Evolutionary conservation across 1,140 invertebrate genomes (phyloP), one percentile per base, ranked within the genome.

Genomic region (Trichonephila clavipes): DNA sequence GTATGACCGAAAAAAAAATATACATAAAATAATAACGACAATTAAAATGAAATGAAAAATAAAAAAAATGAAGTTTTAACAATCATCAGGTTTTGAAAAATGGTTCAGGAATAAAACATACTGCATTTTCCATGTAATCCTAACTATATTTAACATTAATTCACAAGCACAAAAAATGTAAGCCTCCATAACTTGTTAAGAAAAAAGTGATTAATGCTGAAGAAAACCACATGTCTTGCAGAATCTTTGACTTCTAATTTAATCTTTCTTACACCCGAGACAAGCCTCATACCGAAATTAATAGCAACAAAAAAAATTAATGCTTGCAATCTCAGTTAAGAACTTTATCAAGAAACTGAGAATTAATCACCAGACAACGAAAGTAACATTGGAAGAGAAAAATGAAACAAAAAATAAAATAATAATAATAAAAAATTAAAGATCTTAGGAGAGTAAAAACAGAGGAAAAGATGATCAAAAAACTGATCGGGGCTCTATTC

Each of bases 321-420:
- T 83, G 51, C 24, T 14, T 24, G 82, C 82, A 83, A 83, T 83
- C 82, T 83, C 82, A 51, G 82, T 59, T 83, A 83, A 83, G 82
- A 87, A 87, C 85, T 87, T 64, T 87, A 87, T 87, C 61, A 62
- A 64, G 61, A 87, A 58, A 87, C 85, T 62, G n/a, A 64, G 85
- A 87, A 87, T 87, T 87, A 87, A 87, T 87, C 58, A 87, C 28
- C 58, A 34, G 28, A 61, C 34, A 87, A 19, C 69, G 24, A 16
- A 77, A 77, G 69, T 77, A 34, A 77, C 69, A 77, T 77, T 18
- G 85, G 12, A 87, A 64, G 51, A 64, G 51, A 87, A 62, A 18
- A 87, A 87, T 51, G 85, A 19, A 61, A 16, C 16, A 40, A 62
- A 64, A 62, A 61, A 40, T 40, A 40, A 40, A 1, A 40, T 1